Evolutionary conservation across 1,140 invertebrate species (phyloP), one percentile per base, ranked within the genome.

Genomic region (Plodia interpunctella): DNA sequence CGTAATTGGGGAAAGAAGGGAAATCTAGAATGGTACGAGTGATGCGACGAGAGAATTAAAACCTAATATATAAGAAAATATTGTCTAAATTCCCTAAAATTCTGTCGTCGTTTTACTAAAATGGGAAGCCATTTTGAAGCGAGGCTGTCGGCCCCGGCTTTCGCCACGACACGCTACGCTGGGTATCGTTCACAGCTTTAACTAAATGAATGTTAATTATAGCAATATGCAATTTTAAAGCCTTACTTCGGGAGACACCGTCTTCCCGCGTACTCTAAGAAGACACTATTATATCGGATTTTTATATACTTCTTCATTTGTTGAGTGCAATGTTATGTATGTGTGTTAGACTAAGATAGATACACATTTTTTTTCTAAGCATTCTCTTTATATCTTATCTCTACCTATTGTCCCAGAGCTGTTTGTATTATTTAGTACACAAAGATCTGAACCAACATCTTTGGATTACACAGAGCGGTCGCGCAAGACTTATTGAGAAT

Each of bases 191-290:
- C 60, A 57, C 60, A 63, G 57, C 60, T 70, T 64, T 70, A 68
- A 63, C 62, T 60, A 61, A 59, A 57, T 70, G 55, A 62, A 65
- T 64, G 60, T 62, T 62, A 65, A 53, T 59, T 65, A 38, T 68
- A 71, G 69, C 70, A 69, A 68, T 72, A 68, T 30, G 55, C 66
- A 44, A 66, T 68, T 70, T 55, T 65, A 61, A 66, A 73, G 66
- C 65, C 70, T 65, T 63, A 60, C 32, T 57, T 53, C 52, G 53
- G 56, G 53, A 25, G 51, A 53, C 51, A n/a, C 19, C 20, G 21
- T 53, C 51, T 53, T 53, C 21, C 19, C 21, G n/a, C 51, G 51
- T 53, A 53, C n/a, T 53, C 21, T 53, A 53, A 53, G 51, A 20
- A 8, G 19, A 53, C 51, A 53, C 19, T 53, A 53, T 53, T 25